Evolutionary conservation across 2,888 invertebrate genomes (phyloP), one percentile per base, ranked within the genome.

Genomic region (Trissolcus brochymenae): DNA sequence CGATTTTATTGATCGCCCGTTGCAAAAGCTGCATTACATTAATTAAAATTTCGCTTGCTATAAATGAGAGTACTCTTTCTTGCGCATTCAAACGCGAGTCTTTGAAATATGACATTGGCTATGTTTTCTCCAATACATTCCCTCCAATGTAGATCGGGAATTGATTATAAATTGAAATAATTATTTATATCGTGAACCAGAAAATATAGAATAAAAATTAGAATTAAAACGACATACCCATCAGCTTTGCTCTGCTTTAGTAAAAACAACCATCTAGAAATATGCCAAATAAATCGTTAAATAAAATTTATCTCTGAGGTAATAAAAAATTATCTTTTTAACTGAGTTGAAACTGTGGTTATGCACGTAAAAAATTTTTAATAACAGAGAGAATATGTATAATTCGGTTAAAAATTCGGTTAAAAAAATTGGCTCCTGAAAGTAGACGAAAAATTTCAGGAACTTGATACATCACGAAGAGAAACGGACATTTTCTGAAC

Each of bases 11-110:
- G 75, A 76, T 76, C 75, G 75, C 46, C 57, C 57, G 29, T 59
- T 55, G 25, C 46, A 55, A 76, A 60, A 67, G 54, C 65, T 70
- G 70, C 75, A 76, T 76, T 76, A 70, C 75, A 64, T 78, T 78
- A 78, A 78, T 78, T 78, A 78, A 78, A 74, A 74, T 78, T 70
- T 74, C 70, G 60, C 70, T 56, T 56, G 41, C 60, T 61, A 70
- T 65, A 74, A 73, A 77, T 64, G 11, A 35, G 77, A 74, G 65
- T 67, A 46, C 56, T 60, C 60, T 68, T 64, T 51, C 72, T 51
- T 59, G 51, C 49, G 35, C 54, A 59, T 50, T 66, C 43, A 61
- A 72, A 77, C 66, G 46, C 65, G 55, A 66, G 64, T 35, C 62
- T 43, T 66, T 66, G 49, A 46, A 77, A 77, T 59, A 43, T 60